Evolutionary conservation across 2,113 vertebrate species (phyloP), one percentile per base, ranked within the genome.

Genomic region (Trematomus loennbergii): DNA sequence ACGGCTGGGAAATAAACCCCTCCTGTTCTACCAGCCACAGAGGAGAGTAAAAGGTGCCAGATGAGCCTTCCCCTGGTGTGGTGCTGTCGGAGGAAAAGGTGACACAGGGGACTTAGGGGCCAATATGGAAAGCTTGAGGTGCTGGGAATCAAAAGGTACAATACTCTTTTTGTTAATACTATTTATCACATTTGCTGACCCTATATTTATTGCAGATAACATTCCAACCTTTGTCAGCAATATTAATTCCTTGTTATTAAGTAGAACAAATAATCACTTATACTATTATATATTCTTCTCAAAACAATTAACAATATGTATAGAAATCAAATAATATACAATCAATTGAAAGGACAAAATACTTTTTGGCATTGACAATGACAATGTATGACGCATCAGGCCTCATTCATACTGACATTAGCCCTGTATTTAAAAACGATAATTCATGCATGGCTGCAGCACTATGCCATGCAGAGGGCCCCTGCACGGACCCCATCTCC

Each of bases 1-100:
- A 78, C 10, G 64, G 29, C 45, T 4, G 20, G 52, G 53, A 70
- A 83, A 68, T n/a, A 73, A 29, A 53, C 18, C 12, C 45, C 45
- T 48, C 58, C 29, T 9, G 3, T 61, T 25, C 9, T 17, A 12
- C 36, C 8, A 40, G 36, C 36, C 7, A 40, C 36, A 40, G 36
- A 40, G 36, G 36, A 40, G 7, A 40, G 36, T 40, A 40, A 40
- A 40, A 7, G 7, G 36, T 40, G 36, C 36, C 36, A 40, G 36
- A 40, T 40, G 5, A 40, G 29, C 29, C 29, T 29, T 29, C 29
- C 3, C 29, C 29, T 29, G 29, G 29, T 3, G 29, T 29, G 29
- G 29, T 3, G 29, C 29, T 29, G 29, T 29, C 3, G 29, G 29
- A 29, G 0, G 29, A 29, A 29, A 29, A 29, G 7, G 1, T 40